These are phyloP conservation scores for Tenrec ecaudatus DNA, from an alignment of 2,113 vertebrate genomes.

Conservation along the genomic window DNA sequence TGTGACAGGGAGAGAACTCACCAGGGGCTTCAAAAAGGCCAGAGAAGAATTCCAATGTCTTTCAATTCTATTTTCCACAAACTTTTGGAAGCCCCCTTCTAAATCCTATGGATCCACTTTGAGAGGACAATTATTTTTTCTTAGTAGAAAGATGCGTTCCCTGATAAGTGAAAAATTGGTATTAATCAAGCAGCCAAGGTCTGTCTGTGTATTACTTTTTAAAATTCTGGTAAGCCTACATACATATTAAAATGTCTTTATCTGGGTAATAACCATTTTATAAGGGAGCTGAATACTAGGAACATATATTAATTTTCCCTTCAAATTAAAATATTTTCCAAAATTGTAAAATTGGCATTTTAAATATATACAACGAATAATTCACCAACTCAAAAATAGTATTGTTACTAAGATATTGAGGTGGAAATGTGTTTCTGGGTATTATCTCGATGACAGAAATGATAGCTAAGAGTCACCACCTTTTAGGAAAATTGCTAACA, in stretches of 20 bases:
- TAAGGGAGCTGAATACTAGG: neutral
- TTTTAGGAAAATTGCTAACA: neutral
- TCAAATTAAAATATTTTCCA: neutral
- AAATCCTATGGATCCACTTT: neutral
- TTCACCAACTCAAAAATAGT: slow-evolving; percentile 44
- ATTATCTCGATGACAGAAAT: neutral
- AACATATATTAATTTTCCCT: neutral
- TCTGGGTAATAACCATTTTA: no score
- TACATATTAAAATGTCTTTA: neutral
- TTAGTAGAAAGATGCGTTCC: neutral
- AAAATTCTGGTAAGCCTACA: neutral
- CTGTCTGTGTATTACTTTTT: neutral
- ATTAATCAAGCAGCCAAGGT: neutral
- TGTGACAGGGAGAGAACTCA: neutral
- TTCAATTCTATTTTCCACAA: no score
- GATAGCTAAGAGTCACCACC: neutral
- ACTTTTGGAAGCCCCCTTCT: neutral
- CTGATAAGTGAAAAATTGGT: neutral
- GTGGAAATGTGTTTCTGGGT: slow-evolving; percentile 28
- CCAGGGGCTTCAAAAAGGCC: no score
- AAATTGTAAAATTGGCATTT: neutral
- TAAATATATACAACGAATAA: neutral
- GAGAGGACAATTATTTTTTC: no score
- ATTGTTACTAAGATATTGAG: neutral
- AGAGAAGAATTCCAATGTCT: no score